A percentile compares a stretch with the other conserved stretches of the same genome.
phyloP scores from a whole-genome alignment of 2,797 vertebrate genomes.

The Hydrocynus forskahlii region DNA sequence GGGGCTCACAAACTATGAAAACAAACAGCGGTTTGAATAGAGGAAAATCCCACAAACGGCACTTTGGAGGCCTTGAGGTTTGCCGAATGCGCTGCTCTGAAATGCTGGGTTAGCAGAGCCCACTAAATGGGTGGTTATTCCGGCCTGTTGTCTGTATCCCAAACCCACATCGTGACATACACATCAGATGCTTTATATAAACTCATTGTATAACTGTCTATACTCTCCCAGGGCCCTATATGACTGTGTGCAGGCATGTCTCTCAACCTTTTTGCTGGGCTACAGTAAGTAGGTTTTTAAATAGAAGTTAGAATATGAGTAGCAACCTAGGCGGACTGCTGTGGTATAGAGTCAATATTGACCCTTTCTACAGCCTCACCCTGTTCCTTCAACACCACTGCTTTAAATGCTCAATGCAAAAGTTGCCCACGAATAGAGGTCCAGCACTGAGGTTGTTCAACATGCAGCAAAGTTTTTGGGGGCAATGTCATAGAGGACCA shows the following conservation, averaged over 20 bases:
- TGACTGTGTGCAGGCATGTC: slow-evolving; percentile 28
- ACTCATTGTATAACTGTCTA: slow-evolving; percentile 19
- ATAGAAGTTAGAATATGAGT: slow-evolving; percentile 10
- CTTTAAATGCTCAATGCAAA: background rate
- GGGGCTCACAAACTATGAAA: slow-evolving; percentile 36
- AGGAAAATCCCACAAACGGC: slow-evolving; percentile 45
- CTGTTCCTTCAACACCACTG: background rate
- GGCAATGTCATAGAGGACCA: background rate
- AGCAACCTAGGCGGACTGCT: slow-evolving; percentile 9
- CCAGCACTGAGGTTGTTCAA: background rate
- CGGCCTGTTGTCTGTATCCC: slow-evolving; percentile 28
- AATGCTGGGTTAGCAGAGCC: slow-evolving; percentile 50
- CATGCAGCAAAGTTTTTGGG: too few relatives aligned
- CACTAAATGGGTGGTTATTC: slow-evolving; percentile 35
- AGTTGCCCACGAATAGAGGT: background rate
- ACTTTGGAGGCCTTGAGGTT: slow-evolving; percentile 47
- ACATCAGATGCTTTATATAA: slow-evolving; percentile 45
- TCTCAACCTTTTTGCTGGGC: slow-evolving; percentile 12
- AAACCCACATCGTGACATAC: slow-evolving; percentile 34
- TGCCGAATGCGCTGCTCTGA: slow-evolving; percentile 40
- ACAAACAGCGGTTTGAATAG: slow-evolving; percentile 51
- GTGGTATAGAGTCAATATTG: slow-evolving; percentile 30
- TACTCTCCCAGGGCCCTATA: slow-evolving; percentile 21
- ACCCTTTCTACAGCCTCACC: slow-evolving; percentile 10
- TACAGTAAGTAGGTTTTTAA: slow-evolving; percentile 2